Evolutionary conservation across 2,888 invertebrate genomes (phyloP), one percentile per base, ranked within the genome.

Genomic region (Xestia c-nigrum): DNA sequence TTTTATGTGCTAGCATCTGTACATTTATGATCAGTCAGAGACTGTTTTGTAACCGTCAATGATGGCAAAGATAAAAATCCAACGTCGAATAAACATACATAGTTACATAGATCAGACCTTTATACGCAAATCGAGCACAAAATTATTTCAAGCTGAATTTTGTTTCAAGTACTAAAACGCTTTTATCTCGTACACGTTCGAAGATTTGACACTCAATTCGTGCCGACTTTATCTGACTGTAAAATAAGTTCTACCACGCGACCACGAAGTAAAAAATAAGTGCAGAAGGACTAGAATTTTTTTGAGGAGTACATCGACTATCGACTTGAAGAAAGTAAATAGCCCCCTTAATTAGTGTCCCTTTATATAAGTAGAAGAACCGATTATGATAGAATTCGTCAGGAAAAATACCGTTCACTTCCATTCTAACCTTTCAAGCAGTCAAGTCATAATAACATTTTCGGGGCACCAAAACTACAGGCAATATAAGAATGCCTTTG

Each of bases 171-270:
- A 72, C 31, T 80, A 67, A 70, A 73, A 50, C 69, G 6, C 69
- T 71, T 71, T 77, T 78, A 85, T 78, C 79, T 69, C 66, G 50
- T 31, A 50, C 78, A 77, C 76, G 81, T 83, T 72, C 47, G 40
- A n/a, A 81, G 59, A 81, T 81, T 84, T 84, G 74, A 71, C 85
- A 72, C 73, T 72, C 70, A 70, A 81, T 81, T 83, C 59, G 47
- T 81, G 81, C 21, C 68, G 21, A 14, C 19, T 78, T 64, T 83
- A 72, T 78, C 70, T 65, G 64, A 52, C 40, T 64, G 31, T 68
- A 40, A 68, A 67, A 10, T 59, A 68, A 76, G 76, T 47, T 64
- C 40, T 0, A n/a, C 16, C n/a, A 64, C 31, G 14, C 21, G 52
- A 43, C 52, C 65, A 76, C 14, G 66, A 21, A 55, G 47, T 31